These are phyloP conservation scores for Macrophya annulata DNA, from an alignment of 2,888 invertebrate genomes.

Conservation along the genomic window DNA sequence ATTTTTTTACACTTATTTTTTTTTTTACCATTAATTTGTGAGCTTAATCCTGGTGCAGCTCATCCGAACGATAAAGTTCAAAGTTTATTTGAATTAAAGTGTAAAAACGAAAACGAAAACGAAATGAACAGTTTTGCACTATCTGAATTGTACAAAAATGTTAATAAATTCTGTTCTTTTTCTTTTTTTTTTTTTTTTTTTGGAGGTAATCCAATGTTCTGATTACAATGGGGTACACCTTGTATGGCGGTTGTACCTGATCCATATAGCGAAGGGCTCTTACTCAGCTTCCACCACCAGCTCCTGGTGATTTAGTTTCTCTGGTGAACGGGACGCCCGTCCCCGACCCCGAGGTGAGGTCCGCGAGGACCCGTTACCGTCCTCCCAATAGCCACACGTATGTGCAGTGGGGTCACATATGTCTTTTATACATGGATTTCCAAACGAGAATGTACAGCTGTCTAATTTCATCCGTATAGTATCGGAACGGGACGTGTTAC, in stretches of 20 bases:
- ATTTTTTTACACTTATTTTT: no score
- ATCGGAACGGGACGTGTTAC: background rate
- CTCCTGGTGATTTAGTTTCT: slow-evolving; percentile 44
- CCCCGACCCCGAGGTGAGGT: slow-evolving; percentile 33
- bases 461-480: slow-evolving; percentile 10
- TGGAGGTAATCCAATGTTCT: slow-evolving; percentile 13
- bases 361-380: slow-evolving; percentile 39
- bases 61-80: background rate
- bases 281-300: slow-evolving; percentile 15
- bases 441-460: slow-evolving; percentile 15
- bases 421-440: slow-evolving; percentile 1
- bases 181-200: background rate
- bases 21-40: background rate
- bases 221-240: slow-evolving; percentile 31
- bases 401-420: background rate
- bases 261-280: background rate
- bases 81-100: background rate
- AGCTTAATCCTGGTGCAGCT: background rate
- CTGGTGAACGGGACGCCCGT: slow-evolving; percentile 26
- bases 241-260: slow-evolving; percentile 30
- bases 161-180: background rate
- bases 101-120: background rate
- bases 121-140: background rate
- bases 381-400: background rate
- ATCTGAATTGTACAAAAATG: background rate